These are phyloP conservation scores for Plebejus argus DNA, from an alignment of 2,888 invertebrate genomes.

Conservation along the genomic window DNA sequence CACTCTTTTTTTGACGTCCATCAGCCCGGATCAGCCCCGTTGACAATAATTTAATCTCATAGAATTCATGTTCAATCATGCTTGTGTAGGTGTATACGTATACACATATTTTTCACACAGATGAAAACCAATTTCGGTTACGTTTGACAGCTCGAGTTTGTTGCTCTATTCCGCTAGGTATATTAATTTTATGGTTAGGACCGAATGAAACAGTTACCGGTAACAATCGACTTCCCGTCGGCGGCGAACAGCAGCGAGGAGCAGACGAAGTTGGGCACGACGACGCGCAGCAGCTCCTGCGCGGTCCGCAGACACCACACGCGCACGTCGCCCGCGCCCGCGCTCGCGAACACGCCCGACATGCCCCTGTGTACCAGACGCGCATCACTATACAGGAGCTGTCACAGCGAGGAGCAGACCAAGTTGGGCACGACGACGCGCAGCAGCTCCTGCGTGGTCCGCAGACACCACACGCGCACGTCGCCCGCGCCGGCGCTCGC, in stretches of 20 bases:
- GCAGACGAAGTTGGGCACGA: conserved; percentile 93
- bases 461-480: conserved; percentile 92
- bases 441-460: conserved; percentile 86
- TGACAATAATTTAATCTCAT: no score
- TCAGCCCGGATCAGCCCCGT: no score
- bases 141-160: no score
- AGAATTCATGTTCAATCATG: no score
- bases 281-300: conserved; percentile 90
- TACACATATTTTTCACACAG: no score
- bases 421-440: conserved; percentile 90
- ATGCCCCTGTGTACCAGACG: conserved; percentile 79
- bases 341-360: conserved; percentile 93
- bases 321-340: conserved; percentile 90
- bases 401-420: not conserved
- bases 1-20: no score
- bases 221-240: conserved; percentile 90
- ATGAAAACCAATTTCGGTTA: no score
- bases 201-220: conserved; percentile 73
- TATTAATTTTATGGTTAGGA: no score
- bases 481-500: conserved; percentile 92
- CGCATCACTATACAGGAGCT: not conserved
- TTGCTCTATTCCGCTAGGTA: no score
- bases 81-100: no score
- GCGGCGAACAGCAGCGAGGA: conserved; percentile 87
- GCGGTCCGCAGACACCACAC: conserved; percentile 90